phyloP scores from a whole-genome alignment of 2,888 invertebrate genomes.

The Liposcelis brunnea region DNA sequence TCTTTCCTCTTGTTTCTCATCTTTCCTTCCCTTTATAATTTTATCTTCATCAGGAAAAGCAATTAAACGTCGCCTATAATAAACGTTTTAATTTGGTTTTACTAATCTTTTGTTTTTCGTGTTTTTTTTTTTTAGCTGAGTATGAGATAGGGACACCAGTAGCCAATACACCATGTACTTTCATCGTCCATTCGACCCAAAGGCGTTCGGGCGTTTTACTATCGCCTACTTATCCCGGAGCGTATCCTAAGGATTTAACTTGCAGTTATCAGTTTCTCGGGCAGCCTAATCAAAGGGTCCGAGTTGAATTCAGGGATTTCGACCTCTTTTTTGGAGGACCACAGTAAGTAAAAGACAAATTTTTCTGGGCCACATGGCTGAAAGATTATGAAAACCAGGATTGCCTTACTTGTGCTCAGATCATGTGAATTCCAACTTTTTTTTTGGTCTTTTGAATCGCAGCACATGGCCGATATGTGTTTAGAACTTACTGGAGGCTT shows the following conservation, averaged over 20 bases:
- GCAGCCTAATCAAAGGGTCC: slow-evolving; percentile 72
- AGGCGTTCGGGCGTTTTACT: slow-evolving; percentile 70
- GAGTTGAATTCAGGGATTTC: slow-evolving; percentile 93
- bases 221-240: slow-evolving; percentile 97
- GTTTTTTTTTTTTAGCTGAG: slow-evolving; percentile 45
- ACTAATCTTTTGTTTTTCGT: neutral
- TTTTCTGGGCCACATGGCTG: neutral
- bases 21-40: slow-evolving; percentile 11
- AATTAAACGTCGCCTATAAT: neutral
- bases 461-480: no score
- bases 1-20: no score
- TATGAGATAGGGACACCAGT: slow-evolving; percentile 83
- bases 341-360: slow-evolving; percentile 69
- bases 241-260: slow-evolving; percentile 90
- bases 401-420: neutral
- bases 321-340: slow-evolving; percentile 96
- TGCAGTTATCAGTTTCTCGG: slow-evolving; percentile 92
- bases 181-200: slow-evolving; percentile 56
- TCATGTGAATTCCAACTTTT: slow-evolving; percentile 6
- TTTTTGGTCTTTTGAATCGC: neutral
- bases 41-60: slow-evolving; percentile 1
- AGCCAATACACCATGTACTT: slow-evolving; percentile 74
- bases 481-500: no score
- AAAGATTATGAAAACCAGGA: neutral
- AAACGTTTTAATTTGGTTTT: no score